These are phyloP conservation scores for Drosophila kambysellisi DNA, from an alignment of 2,888 invertebrate species.

Conservation along the genomic window DNA sequence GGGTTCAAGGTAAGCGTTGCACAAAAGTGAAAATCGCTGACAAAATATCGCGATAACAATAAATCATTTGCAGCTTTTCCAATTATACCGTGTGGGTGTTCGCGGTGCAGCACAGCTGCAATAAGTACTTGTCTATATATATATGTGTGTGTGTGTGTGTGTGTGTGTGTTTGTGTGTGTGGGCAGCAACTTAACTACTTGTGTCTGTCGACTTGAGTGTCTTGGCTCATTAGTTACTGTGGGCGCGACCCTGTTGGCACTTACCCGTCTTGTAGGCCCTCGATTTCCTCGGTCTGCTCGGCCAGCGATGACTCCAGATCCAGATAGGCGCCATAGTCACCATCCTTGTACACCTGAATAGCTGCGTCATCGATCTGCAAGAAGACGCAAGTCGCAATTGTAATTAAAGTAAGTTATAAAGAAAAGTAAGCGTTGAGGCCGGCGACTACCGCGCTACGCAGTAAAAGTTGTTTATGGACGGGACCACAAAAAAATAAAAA, in stretches of 20 bases:
- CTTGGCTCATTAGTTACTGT: slow-evolving; percentile 48
- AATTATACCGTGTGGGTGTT: slow-evolving; percentile 38
- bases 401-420: slow-evolving; percentile 66
- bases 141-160: slow-evolving; percentile 4
- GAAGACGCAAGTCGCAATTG: slow-evolving; percentile 50
- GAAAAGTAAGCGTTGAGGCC: slow-evolving; percentile 59
- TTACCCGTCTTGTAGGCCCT: slow-evolving; percentile 97
- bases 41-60: slow-evolving; percentile 24
- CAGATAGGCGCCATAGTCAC: slow-evolving; percentile 98
- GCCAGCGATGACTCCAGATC: slow-evolving; percentile 98
- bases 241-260: slow-evolving; percentile 69
- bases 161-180: slow-evolving; percentile 16
- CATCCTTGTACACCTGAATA: slow-evolving; percentile 98
- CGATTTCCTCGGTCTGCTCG: slow-evolving; percentile 98
- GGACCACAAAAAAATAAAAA: slow-evolving; percentile 10
- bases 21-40: slow-evolving; percentile 61
- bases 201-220: slow-evolving; percentile 40
- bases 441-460: slow-evolving; percentile 59
- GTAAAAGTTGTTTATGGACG: slow-evolving; percentile 78
- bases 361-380: slow-evolving; percentile 97
- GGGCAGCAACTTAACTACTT: slow-evolving; percentile 18
- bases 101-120: slow-evolving; percentile 8
- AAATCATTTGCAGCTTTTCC: slow-evolving; percentile 36
- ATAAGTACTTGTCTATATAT: background rate
- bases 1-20: slow-evolving; percentile 61